phyloP scores from a whole-genome alignment of 2,113 vertebrate species.

The Turnix velox region DNA sequence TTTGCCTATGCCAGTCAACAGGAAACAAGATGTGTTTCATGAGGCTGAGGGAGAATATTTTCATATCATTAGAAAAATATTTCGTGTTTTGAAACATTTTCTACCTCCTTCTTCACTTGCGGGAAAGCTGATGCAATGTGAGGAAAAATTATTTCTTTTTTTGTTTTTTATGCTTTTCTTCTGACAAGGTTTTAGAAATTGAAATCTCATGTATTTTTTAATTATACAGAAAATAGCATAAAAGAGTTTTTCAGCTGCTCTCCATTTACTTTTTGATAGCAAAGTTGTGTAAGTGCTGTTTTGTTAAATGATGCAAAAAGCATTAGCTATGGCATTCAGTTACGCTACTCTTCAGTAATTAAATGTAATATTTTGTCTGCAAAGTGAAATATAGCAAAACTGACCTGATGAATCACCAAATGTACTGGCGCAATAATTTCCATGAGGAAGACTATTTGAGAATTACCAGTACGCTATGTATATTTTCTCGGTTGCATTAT shows the following conservation, averaged over 20 bases:
- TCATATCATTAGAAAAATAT: not conserved
- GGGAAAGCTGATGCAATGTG: not conserved
- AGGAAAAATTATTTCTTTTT: not conserved
- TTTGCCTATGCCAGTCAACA: not conserved
- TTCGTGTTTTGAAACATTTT: not conserved
- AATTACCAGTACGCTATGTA: not conserved
- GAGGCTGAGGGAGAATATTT: not conserved
- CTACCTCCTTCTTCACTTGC: not conserved
- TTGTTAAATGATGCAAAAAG: not conserved
- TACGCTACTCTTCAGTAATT: not conserved
- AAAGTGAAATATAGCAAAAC: not conserved
- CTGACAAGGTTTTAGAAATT: not conserved
- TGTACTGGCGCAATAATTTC: not conserved
- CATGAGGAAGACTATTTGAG: not conserved
- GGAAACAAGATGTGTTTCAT: not conserved
- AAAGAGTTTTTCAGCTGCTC: not conserved
- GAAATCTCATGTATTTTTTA: not conserved
- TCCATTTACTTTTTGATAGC: not conserved
- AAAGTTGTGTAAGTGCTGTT: not conserved
- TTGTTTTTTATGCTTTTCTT: not conserved
- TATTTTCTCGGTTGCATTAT: not conserved
- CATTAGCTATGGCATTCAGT: not conserved
- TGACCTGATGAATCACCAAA: not conserved
- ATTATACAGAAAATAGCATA: not conserved
- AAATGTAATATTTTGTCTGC: not conserved